phyloP scores from a whole-genome alignment of 2,113 vertebrate genomes.

The Menidia beryllina region DNA sequence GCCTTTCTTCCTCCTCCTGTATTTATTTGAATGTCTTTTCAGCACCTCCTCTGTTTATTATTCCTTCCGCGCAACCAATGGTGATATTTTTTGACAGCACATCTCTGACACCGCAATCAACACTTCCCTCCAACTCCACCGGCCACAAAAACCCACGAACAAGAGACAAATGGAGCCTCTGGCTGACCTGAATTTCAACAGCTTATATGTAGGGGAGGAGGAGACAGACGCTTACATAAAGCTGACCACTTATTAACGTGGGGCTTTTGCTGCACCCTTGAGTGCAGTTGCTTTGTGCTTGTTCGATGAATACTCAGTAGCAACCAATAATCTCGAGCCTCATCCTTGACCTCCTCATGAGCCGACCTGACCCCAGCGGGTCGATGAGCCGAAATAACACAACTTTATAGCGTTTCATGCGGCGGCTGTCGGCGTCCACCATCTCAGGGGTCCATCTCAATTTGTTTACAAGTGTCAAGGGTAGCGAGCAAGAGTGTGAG shows the following conservation, averaged over 20 bases:
- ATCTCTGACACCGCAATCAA: conserved; percentile 46
- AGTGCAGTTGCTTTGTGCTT: background rate
- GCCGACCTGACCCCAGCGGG: conserved; percentile 21
- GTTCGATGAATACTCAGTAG: background rate
- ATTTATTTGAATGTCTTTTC: conserved; percentile 15
- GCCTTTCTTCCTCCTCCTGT: background rate
- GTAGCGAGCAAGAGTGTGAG: conserved; percentile 19
- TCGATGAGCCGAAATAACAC: conserved; percentile 2
- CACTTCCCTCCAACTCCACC: conserved; percentile 23
- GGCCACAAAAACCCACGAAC: conserved; percentile 14
- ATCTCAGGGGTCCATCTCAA: conserved; percentile 13
- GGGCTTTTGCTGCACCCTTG: background rate
- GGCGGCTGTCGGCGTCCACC: background rate
- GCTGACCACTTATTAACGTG: background rate
- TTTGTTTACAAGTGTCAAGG: conserved; percentile 46
- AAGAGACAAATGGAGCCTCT: conserved; percentile 25
- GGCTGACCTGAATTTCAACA: conserved; percentile 33
- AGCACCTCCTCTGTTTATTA: conserved; percentile 35
- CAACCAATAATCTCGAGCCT: conserved; percentile 7
- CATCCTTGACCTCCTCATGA: conserved; percentile 7
- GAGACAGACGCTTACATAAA: background rate
- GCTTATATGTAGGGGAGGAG: background rate
- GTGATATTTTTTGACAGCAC: conserved; percentile 31
- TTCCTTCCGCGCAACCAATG: conserved; percentile 9
- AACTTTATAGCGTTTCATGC: background rate